Percentiles rank a stretch among this genome's conserved stretches.
Conservation (phyloP, 2,797 vertebrate species). For the Pristis pectinata region DNA sequence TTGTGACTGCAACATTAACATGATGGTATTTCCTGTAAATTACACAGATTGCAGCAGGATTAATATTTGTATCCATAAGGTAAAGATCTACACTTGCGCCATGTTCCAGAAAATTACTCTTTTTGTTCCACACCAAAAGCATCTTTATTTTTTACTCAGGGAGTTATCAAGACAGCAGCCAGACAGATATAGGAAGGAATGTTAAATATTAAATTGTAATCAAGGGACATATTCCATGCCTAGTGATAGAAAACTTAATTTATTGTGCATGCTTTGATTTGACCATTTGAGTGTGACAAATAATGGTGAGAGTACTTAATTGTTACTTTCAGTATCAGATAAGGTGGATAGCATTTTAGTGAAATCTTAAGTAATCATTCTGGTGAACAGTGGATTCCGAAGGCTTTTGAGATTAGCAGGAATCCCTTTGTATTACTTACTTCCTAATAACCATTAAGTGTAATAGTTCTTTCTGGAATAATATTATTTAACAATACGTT, state of each 20-base stretch:
- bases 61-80: background rate
- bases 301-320: background rate
- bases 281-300: background rate
- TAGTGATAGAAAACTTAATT: too few relatives aligned
- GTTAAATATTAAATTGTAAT: background rate
- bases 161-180: background rate
- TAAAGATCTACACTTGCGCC: background rate
- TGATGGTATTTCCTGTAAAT: background rate
- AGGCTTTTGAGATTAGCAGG: background rate
- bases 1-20: background rate
- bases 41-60: background rate
- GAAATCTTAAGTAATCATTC: background rate
- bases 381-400: background rate
- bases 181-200: background rate
- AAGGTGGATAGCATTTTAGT: background rate
- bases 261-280: background rate
- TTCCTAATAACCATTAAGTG: background rate
- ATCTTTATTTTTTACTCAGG: background rate
- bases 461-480: background rate
- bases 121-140: background rate
- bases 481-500: background rate
- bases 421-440: background rate
- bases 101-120: background rate
- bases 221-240: background rate
- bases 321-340: background rate